Percentiles rank a stretch among this genome's conserved stretches.
phyloP scores from a whole-genome alignment of 2,797 vertebrate species.

The Cheirogaleus major region DNA sequence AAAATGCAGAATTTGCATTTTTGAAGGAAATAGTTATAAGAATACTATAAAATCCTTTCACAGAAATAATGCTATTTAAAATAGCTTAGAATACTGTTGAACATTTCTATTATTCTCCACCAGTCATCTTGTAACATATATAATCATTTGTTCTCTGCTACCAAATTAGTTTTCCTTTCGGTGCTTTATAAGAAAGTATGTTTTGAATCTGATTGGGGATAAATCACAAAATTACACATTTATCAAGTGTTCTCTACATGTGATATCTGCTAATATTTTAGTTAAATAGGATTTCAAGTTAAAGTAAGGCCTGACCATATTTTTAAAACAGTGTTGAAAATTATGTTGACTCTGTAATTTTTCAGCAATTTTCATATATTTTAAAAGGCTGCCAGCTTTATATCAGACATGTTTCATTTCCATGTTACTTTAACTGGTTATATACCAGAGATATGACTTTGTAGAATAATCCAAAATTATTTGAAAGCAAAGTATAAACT shows the following conservation, averaged over 20 bases:
- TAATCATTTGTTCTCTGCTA: constrained; percentile 83
- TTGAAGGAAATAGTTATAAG: constrained; percentile 4
- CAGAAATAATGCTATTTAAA: constrained; percentile 57
- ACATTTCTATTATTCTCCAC: constrained; percentile 54
- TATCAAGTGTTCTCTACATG: constrained; percentile 36
- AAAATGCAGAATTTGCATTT: constrained; percentile 67
- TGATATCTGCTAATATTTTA: constrained; percentile 46
- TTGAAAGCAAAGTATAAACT: constrained; percentile 21
- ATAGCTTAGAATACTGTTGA: constrained; percentile 43
- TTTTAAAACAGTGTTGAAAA: constrained; percentile 9
- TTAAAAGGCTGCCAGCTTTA: constrained; percentile 20
- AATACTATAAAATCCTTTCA: constrained; percentile 35
- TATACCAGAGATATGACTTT: constrained; percentile 23
- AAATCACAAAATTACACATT: constrained; percentile 49
- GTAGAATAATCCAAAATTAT: constrained; percentile 44
- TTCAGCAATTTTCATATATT: not conserved
- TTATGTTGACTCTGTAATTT: constrained; percentile 7
- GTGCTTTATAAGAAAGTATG: constrained; percentile 61
- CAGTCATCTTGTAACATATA: constrained; percentile 79
- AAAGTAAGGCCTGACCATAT: constrained; percentile 54
- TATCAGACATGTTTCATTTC: constrained; percentile 25
- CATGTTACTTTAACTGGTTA: constrained; percentile 18
- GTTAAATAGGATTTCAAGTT: constrained; percentile 66
- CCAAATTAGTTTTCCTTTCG: constrained; percentile 85
- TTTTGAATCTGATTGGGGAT: constrained; percentile 60